Percentiles rank a stretch among this genome's conserved stretches.
phyloP scores from a whole-genome alignment of 2,888 invertebrate genomes.

The Habroteleia sp. region DNA sequence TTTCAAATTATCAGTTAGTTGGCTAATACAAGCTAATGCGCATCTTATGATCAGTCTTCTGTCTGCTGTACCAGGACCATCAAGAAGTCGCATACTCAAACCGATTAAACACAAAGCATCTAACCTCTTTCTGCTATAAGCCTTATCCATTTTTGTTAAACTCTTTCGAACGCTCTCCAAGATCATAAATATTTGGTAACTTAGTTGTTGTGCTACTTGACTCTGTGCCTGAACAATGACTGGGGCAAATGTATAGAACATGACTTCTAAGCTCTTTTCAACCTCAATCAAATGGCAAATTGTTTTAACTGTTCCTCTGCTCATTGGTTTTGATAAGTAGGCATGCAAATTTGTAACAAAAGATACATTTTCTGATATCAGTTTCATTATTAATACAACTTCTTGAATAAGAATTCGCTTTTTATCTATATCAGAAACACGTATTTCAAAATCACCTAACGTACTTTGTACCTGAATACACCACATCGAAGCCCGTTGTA shows the following conservation, averaged over 20 bases:
- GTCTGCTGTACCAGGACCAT: constrained; percentile 83
- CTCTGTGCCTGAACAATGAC: constrained; percentile 88
- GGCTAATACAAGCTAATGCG: constrained; percentile 85
- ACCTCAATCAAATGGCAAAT: constrained; percentile 91
- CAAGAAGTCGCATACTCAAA: constrained; percentile 74
- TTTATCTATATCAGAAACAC: constrained; percentile 74
- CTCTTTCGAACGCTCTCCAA: constrained; percentile 85
- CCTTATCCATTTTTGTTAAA: constrained; percentile 74
- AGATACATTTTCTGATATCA: constrained; percentile 81
- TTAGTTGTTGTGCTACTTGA: constrained; percentile 90
- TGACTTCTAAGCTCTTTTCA: constrained; percentile 88
- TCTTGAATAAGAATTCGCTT: constrained; percentile 83
- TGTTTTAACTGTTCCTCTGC: constrained; percentile 87
- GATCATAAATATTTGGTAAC: constrained; percentile 87
- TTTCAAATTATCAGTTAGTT: constrained; percentile 75
- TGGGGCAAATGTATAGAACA: constrained; percentile 86
- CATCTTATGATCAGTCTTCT: constrained; percentile 86
- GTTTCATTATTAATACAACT: constrained; percentile 79
- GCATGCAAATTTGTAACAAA: constrained; percentile 87
- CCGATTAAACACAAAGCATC: constrained; percentile 76
- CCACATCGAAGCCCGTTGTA: constrained; percentile 82
- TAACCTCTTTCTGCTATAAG: constrained; percentile 74
- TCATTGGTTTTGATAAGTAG: constrained; percentile 88
- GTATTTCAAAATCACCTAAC: constrained; percentile 77
- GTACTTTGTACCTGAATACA: constrained; percentile 82